These are phyloP conservation scores for Chrysomela aeneicollis DNA, from an alignment of 2,888 invertebrate species.

Conservation along the genomic window DNA sequence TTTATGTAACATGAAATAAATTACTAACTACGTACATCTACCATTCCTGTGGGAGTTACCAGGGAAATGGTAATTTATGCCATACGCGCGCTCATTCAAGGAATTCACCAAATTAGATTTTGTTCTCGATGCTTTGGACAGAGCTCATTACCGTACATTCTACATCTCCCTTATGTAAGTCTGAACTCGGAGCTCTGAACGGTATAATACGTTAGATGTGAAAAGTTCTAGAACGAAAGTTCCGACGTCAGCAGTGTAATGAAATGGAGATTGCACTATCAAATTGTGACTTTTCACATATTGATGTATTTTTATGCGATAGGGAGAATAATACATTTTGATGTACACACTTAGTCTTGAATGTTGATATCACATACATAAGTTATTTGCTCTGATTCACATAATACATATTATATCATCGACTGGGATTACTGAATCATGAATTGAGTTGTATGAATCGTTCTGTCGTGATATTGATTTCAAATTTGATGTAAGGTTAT, in stretches of 20 bases:
- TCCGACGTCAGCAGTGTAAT: slow-evolving; percentile 17
- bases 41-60: slow-evolving; percentile 24
- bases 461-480: too few relatives aligned
- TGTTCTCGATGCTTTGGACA: slow-evolving; percentile 35
- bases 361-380: too few relatives aligned
- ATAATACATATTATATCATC: too few relatives aligned
- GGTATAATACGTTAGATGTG: slow-evolving; percentile 14
- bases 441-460: too few relatives aligned
- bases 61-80: slow-evolving; percentile 29
- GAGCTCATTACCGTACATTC: slow-evolving; percentile 33
- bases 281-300: neutral
- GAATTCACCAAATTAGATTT: slow-evolving; percentile 39
- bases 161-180: slow-evolving; percentile 20
- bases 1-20: slow-evolving; percentile 18
- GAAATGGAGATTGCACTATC: slow-evolving; percentile 14
- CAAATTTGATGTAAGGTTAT: too few relatives aligned
- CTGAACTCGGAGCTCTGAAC: slow-evolving; percentile 2
- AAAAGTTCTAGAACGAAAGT: slow-evolving; percentile 18
- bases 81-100: slow-evolving; percentile 29
- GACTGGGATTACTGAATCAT: too few relatives aligned
- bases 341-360: too few relatives aligned
- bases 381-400: too few relatives aligned
- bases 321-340: neutral
- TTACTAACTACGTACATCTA: slow-evolving; percentile 14
- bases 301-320: neutral